Conservation (phyloP, 2,797 vertebrate genomes). For the Artibeus jamaicensis region DNA sequence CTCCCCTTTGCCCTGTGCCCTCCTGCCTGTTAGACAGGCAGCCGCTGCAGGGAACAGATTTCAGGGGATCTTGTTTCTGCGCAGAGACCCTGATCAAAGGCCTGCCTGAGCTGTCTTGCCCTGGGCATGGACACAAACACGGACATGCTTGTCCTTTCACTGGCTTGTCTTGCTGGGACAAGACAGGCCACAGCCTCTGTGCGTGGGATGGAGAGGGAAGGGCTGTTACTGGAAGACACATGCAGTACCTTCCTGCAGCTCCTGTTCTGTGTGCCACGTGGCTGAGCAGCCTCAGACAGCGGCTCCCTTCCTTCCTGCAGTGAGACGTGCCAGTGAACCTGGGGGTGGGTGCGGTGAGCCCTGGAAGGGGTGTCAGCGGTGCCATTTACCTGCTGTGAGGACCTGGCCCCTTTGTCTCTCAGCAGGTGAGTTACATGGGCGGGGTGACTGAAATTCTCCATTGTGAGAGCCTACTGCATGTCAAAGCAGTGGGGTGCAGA, state of each 20-base stretch:
- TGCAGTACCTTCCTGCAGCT: neutral
- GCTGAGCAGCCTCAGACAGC: neutral
- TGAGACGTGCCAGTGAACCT: neutral
- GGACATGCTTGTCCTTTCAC: neutral
- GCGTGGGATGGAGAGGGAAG: rapidly evolving
- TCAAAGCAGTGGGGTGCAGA: neutral
- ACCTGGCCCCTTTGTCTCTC: neutral
- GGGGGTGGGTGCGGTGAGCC: neutral
- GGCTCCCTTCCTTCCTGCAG: neutral
- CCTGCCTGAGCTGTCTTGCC: neutral
- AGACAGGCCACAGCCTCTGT: neutral
- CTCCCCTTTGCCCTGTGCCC: neutral
- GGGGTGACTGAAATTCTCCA: neutral
- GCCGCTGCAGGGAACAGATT: neutral
- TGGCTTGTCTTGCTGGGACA: neutral
- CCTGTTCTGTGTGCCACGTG: neutral
- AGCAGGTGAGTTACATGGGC: neutral
- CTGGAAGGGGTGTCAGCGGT: neutral
- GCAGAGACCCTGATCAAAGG: neutral
- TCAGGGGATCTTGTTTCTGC: conserved; percentile 23
- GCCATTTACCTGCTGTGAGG: neutral
- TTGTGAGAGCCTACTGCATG: rapidly evolving
- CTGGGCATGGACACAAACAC: neutral
- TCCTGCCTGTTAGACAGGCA: neutral
- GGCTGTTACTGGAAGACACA: neutral